Percentiles rank a stretch among this genome's conserved stretches.
phyloP scores from a whole-genome alignment of 1,140 invertebrate species.

The Neodiprion lecontei region DNA sequence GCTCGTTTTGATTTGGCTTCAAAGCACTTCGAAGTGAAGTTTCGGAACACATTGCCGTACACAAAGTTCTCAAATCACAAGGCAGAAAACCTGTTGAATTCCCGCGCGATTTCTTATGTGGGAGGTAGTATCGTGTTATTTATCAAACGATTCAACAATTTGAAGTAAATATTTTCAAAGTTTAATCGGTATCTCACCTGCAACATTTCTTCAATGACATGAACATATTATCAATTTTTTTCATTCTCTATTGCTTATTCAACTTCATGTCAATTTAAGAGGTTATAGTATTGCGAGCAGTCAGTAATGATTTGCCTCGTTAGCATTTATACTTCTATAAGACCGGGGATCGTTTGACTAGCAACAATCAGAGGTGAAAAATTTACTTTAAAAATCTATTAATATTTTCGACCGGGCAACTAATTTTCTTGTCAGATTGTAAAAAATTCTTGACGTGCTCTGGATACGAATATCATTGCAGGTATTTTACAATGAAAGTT shows the following conservation, averaged over 20 bases:
- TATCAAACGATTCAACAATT: not conserved
- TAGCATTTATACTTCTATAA: not conserved
- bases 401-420: not conserved
- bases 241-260: no score
- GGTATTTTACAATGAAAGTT: slow-evolving; percentile 28
- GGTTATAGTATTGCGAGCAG: not conserved
- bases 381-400: not conserved
- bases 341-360: not conserved
- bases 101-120: not conserved
- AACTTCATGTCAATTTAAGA: not conserved
- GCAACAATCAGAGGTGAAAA: not conserved
- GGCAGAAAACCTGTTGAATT: not conserved
- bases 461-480: not conserved
- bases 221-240: no score
- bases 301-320: not conserved
- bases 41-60: not conserved
- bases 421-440: not conserved
- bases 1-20: no score
- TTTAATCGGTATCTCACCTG: no score
- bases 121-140: not conserved
- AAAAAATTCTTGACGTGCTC: no score
- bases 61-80: no score
- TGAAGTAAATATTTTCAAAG: no score
- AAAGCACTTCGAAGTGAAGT: not conserved
- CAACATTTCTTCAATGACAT: no score